Evolutionary conservation across 2,888 invertebrate genomes (phyloP).

Genomic region (Callyntrura guangdongensis): DNA sequence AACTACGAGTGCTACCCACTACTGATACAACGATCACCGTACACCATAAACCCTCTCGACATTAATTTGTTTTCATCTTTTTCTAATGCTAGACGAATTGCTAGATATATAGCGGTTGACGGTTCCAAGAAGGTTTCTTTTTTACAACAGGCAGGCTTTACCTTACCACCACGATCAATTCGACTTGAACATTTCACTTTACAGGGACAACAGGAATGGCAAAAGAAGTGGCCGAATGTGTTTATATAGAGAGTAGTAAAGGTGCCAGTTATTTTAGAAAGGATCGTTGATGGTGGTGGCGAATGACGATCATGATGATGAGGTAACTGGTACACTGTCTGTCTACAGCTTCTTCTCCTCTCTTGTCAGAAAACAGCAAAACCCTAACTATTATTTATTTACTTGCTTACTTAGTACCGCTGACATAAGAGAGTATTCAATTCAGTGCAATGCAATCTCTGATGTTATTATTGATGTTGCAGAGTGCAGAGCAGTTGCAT

Average conservation of each 20-base stretch:
- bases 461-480: neutral
- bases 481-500: conserved; percentile 19
- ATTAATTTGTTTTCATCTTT: neutral
- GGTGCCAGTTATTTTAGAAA: conserved; percentile 23
- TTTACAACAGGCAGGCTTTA: conserved; percentile 19
- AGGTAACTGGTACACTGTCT: conserved; percentile 43
- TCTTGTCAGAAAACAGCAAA: conserved; percentile 17
- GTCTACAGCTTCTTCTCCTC: conserved; percentile 7
- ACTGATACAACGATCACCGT: conserved; percentile 52
- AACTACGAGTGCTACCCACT: conserved; percentile 2
- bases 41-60: conserved; percentile 18
- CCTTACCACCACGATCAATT: neutral
- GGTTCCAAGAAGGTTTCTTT: conserved; percentile 44
- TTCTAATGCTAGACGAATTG: conserved; percentile 21
- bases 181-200: conserved; percentile 11
- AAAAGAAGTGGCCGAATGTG: neutral
- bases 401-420: conserved; percentile 63
- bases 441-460: neutral
- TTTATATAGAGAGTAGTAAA: neutral
- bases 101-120: conserved; percentile 59
- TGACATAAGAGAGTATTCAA: conserved; percentile 33
- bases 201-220: neutral
- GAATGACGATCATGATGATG: conserved; percentile 15
- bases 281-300: conserved; percentile 7
- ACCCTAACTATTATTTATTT: conserved; percentile 52